Conservation (phyloP, 2,113 vertebrate genomes). For the Cisticola juncidis region DNA sequence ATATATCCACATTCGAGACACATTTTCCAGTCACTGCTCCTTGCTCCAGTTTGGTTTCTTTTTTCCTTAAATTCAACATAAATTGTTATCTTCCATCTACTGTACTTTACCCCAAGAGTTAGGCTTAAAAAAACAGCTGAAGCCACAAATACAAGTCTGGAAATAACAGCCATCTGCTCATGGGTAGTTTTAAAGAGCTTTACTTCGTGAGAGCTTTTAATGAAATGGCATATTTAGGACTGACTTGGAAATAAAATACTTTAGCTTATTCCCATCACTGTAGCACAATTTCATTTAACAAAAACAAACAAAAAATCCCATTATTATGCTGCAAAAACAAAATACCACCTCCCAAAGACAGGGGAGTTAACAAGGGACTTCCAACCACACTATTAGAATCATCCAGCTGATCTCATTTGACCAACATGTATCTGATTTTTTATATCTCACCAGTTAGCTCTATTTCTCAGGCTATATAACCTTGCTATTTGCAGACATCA, state of each 20-base stretch:
- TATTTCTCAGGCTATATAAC: background rate
- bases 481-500: background rate
- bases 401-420: background rate
- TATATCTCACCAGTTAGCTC: background rate
- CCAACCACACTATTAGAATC: background rate
- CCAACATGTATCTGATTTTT: background rate
- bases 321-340: background rate
- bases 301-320: background rate
- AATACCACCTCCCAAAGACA: background rate
- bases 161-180: background rate
- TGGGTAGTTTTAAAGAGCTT: background rate
- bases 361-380: background rate
- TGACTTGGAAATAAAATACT: background rate
- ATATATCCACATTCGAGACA: background rate
- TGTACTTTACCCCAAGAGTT: background rate
- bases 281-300: background rate
- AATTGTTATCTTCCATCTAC: background rate
- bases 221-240: background rate
- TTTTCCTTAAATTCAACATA: background rate
- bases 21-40: background rate
- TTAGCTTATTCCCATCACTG: background rate
- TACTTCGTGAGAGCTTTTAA: background rate
- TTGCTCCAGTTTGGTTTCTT: background rate
- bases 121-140: background rate
- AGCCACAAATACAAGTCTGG: background rate